These are phyloP conservation scores for Erythrocebus patas DNA, from an alignment of 2,113 vertebrate genomes.

Conservation along the genomic window DNA sequence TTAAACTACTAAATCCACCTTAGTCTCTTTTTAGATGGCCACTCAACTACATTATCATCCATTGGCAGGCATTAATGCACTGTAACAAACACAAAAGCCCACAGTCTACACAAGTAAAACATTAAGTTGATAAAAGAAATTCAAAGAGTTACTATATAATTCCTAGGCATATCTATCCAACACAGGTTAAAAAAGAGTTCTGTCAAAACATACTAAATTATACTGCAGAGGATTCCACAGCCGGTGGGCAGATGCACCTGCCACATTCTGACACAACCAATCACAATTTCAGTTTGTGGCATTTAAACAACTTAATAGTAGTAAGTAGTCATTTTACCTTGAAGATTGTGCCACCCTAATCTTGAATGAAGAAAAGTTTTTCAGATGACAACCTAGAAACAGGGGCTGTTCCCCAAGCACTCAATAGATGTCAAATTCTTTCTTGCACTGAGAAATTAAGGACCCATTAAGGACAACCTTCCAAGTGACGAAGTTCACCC, in stretches of 20 bases:
- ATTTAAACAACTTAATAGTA: not conserved
- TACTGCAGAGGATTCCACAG: not conserved
- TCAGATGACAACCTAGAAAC: not conserved
- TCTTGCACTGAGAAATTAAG: not conserved
- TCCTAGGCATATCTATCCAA: not conserved
- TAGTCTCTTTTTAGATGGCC: not conserved
- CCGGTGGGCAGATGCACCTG: not conserved
- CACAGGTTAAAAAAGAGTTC: not conserved
- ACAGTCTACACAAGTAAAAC: not conserved
- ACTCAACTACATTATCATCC: not conserved
- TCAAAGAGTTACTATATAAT: not conserved
- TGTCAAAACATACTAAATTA: not conserved
- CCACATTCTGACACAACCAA: not conserved
- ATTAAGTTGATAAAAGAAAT: not conserved
- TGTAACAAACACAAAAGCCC: not conserved
- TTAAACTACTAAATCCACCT: constrained; percentile 7
- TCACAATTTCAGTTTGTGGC: not conserved
- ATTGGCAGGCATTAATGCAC: not conserved
- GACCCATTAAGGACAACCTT: not conserved
- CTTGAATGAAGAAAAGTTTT: not conserved
- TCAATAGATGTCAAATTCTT: not conserved
- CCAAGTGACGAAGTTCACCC: not conserved
- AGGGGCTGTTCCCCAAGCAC: not conserved
- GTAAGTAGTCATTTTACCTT: not conserved
- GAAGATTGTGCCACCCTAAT: not conserved